These are phyloP conservation scores for Zapornia atra DNA, from an alignment of 2,113 vertebrate species.

Conservation along the genomic window DNA sequence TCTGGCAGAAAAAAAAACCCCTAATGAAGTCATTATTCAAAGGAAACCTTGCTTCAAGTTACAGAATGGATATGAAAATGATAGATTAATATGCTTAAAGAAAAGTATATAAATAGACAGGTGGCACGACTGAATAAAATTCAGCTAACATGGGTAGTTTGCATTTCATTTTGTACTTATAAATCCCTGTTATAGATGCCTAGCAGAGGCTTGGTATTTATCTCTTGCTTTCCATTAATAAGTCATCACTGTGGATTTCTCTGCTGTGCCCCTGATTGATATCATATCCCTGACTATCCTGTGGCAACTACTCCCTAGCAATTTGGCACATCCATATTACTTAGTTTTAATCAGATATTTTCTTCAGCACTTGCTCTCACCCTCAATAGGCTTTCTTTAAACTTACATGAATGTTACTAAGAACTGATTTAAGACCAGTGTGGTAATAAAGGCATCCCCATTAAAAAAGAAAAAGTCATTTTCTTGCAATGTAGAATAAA, in stretches of 20 bases:
- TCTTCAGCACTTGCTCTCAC: neutral
- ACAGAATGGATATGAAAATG: slow-evolving; percentile 14
- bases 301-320: neutral
- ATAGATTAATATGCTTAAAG: slow-evolving; percentile 16
- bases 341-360: slow-evolving; percentile 46
- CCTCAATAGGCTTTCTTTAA: neutral
- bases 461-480: neutral
- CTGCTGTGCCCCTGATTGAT: neutral
- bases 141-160: neutral
- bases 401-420: neutral
- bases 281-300: neutral
- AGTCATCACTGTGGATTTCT: neutral
- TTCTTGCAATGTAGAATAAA: neutral
- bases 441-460: neutral
- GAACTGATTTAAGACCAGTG: neutral
- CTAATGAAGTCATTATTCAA: slow-evolving; percentile 64
- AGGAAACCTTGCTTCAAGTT: slow-evolving; percentile 30
- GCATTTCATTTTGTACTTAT: neutral
- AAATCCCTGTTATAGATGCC: neutral
- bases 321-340: neutral
- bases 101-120: neutral
- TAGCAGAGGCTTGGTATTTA: neutral
- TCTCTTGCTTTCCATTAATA: neutral
- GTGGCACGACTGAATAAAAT: slow-evolving; percentile 6
- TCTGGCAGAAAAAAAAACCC: slow-evolving; percentile 27